Evolutionary conservation across 1,140 invertebrate genomes (phyloP), one percentile per base, ranked within the genome.

Genomic region (Euwallacea similis): DNA sequence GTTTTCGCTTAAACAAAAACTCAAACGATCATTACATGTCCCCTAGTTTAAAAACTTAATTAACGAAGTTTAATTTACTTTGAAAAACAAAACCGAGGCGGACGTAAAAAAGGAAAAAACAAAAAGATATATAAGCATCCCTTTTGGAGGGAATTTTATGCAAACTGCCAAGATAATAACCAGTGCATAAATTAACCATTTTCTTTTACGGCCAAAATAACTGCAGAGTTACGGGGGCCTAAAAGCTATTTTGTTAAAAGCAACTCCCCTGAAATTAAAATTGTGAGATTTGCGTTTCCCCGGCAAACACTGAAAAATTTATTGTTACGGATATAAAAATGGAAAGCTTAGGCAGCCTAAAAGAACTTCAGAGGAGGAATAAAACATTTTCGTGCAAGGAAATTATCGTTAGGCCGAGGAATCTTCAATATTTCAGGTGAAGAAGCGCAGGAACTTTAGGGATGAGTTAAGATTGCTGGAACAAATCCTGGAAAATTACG

Each of bases 171-270:
- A 66, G 67, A 73, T 73, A 73, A 73, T 73, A 73, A 69, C 62
- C 67, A 56, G 72, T 72, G 72, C 72, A 73, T 70, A 73, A 73
- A 73, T 73, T 73, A 71, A 71, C 69, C 69, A 71, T 71, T 71
- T 71, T 66, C 63, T 71, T 71, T 71, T 71, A 71, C 69, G 62
- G 69, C 55, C 56, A 71, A 71, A 71, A 71, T 71, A 71, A 71
- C 62, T 66, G 69, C 62, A 65, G 63, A 71, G 69, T 71, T 71
- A 71, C 69, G 69, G 62, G 42, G 54, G 69, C 69, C 69, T 71
- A 71, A 71, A 64, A 71, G 69, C 69, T 71, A 71, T 71, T 71
- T 71, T 71, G 69, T 66, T 71, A 71, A 71, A 71, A 71, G 69
- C 69, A 66, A 66, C 62, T 65, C 54, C 69, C 69, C 61, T 55